Evolutionary conservation across 1,140 invertebrate genomes (phyloP).

Genomic region (Lamellibrachia luymesi): DNA sequence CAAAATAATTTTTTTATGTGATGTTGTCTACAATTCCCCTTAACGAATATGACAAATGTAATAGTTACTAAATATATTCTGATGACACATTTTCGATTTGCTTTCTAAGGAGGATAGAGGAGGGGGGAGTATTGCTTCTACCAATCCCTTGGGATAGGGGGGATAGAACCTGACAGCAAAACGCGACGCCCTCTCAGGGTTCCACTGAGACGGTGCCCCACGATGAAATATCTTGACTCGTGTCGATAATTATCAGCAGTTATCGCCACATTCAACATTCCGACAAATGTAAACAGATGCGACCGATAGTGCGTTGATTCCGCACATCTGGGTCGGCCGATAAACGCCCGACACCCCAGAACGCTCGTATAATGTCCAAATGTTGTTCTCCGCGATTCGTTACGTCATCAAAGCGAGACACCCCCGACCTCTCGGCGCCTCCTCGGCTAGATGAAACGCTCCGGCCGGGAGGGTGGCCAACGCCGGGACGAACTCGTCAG

Average conservation of each 20-base stretch:
- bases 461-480: neutral
- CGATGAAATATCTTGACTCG: neutral
- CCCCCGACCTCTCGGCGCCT: too few species aligned
- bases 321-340: neutral
- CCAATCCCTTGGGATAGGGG: neutral
- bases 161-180: neutral
- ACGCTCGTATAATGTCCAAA: neutral
- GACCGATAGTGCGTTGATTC: neutral
- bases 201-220: neutral
- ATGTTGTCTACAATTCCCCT: too few species aligned
- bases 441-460: neutral
- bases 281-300: conserved; percentile 4
- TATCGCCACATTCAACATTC: neutral
- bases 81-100: too few species aligned
- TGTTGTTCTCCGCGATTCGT: neutral
- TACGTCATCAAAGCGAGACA: neutral
- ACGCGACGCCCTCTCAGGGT: neutral
- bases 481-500: neutral
- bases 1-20: too few species aligned
- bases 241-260: neutral
- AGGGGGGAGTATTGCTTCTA: too few species aligned
- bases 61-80: too few species aligned
- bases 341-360: neutral
- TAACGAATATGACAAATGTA: too few species aligned
- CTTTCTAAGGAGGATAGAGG: too few species aligned